Evolutionary conservation across 1,140 invertebrate genomes (phyloP).

Genomic region (Macrostomum lignano): DNA sequence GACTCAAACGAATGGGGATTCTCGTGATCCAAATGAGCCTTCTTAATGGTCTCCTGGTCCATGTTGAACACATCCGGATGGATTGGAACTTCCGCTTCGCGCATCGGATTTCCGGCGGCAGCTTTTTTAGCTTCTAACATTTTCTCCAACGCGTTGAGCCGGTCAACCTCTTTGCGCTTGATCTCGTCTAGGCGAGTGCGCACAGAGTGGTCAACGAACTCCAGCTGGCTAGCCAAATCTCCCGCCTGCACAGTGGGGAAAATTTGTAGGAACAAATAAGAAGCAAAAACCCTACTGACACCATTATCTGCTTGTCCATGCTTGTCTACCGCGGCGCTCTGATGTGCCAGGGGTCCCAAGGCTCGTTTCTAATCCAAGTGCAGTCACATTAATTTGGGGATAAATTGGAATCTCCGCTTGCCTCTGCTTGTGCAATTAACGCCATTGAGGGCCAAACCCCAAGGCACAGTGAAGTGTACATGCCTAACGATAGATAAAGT

Average conservation of each 20-base stretch:
- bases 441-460: too few species aligned
- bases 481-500: too few species aligned
- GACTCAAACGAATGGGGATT: conserved; percentile 81
- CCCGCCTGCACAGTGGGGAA: conserved; percentile 36
- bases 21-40: conserved; percentile 49
- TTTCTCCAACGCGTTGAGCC: conserved; percentile 31
- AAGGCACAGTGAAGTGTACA: too few species aligned
- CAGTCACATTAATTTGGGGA: too few species aligned
- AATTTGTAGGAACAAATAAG: neutral
- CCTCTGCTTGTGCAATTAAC: too few species aligned
- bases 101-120: neutral
- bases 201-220: conserved; percentile 57
- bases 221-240: conserved; percentile 59
- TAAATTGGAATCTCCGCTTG: too few species aligned
- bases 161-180: conserved; percentile 55
- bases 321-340: too few species aligned
- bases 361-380: too few species aligned
- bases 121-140: neutral
- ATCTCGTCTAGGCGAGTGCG: conserved; percentile 64
- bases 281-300: conserved; percentile 4
- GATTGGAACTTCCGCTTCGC: conserved; percentile 3
- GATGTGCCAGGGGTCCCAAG: too few species aligned
- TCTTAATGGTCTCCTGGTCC: conserved; percentile 11
- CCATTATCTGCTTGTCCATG: conserved; percentile 25
- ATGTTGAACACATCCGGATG: conserved; percentile 1